phyloP scores from a whole-genome alignment of 2,888 invertebrate genomes.

The Eupithecia vulgata region DNA sequence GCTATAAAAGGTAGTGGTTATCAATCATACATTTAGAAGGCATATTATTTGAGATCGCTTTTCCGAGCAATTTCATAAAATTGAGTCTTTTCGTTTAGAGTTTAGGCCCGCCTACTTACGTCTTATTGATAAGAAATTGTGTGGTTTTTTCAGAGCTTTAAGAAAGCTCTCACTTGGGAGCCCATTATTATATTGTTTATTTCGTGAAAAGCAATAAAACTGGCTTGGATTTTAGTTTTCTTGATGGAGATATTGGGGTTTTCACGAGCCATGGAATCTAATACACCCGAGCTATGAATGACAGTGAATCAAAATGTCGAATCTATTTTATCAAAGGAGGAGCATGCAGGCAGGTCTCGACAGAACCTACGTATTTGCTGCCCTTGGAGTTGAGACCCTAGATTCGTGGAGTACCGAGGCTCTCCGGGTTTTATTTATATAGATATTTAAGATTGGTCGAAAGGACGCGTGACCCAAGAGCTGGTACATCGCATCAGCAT shows the following conservation, averaged over 20 bases:
- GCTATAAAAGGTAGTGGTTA: conserved; percentile 61
- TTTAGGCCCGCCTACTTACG: not conserved
- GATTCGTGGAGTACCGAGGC: no score
- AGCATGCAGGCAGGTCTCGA: no score
- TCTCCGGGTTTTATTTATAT: no score
- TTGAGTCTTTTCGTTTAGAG: conserved; percentile 8
- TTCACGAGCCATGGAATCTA: no score
- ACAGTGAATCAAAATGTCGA: no score
- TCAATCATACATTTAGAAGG: conserved; percentile 63
- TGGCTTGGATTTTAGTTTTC: not conserved
- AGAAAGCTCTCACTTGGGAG: not conserved
- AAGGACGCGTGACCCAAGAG: no score
- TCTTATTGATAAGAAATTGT: not conserved
- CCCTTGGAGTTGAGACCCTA: no score
- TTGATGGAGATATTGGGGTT: not conserved
- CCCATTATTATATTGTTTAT: not conserved
- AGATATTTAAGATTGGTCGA: no score
- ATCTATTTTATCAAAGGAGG: no score
- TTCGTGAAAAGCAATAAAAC: not conserved
- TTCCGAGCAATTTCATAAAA: conserved; percentile 16
- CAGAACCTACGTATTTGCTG: no score
- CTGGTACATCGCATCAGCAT: no score
- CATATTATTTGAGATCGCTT: conserved; percentile 29
- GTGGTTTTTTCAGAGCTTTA: conserved; percentile 2
- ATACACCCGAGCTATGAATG: no score